Base-by-base conservation (phyloP, 2,888 invertebrate genomes). In the Aethes cnicana region DNA sequence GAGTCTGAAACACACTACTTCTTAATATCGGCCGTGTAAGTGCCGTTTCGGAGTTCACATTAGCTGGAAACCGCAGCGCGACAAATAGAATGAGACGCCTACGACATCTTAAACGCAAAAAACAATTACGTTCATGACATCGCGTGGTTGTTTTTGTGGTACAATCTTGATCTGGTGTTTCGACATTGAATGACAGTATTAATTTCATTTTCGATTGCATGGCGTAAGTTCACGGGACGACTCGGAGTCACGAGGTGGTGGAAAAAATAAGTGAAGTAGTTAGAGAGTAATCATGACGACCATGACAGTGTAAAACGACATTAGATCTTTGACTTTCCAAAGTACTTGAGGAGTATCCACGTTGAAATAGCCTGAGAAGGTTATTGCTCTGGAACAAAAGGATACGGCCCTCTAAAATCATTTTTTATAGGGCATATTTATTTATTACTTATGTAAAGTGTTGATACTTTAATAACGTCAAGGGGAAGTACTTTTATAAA, bases 101-200 rank as follows among this genome's bases (percentile, higher is more conserved):
- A 73, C 74, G 68, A 74, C 64, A 74, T 69, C 62, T 59, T 61
- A 67, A 71, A 69, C 65, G 76, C 70, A 80, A 78, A 76, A 77
- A 79, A 79, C 77, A 77, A 81, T 81, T 80, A 77, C 70, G 66
- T 67, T 69, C 70, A 72, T 71, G 76, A 79, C 78, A 74, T 72
- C 72, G 73, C 64, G 52, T 68, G 55, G 68, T 56, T 61, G 64
- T 70, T 67, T 71, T 72, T 69, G 63, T 72, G 57, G 57, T 53
- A 57, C 66, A 65, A 68, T 74, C 68, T 69, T 57, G 68, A 74
- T 71, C 62, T 54, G 58, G 56, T 74, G 69, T 77, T 76, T 74
- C 72, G 74, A 75, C 72, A 69, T 72, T 75, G 76, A 77, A 75
- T 77, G 76, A 78, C 76, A 76, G 74, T 74, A 72, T 77, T 77